Percentiles rank a stretch among this genome's conserved stretches.
These are phyloP conservation scores for Fulica atra DNA, from an alignment of 2,113 vertebrate species.

Conservation along the genomic window DNA sequence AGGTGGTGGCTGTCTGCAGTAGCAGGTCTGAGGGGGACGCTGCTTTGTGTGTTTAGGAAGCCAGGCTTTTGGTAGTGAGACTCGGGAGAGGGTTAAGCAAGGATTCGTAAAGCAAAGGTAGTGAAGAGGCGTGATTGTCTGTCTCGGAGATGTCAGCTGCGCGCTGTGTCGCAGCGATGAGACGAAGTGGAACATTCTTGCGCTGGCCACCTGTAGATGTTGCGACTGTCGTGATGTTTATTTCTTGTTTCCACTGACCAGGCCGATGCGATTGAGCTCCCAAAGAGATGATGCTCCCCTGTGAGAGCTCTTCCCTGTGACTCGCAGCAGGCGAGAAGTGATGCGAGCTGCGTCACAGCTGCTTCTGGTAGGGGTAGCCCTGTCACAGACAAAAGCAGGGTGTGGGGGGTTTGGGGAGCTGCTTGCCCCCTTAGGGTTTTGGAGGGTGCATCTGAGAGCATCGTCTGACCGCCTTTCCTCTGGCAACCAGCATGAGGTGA, in stretches of 20 bases:
- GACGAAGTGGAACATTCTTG: not conserved
- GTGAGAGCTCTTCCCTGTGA: not conserved
- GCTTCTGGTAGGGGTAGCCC: fast-evolving
- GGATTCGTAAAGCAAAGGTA: not conserved
- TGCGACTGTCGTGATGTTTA: fast-evolving
- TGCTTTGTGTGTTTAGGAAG: not conserved
- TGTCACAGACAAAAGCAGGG: not conserved
- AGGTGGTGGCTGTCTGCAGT: fast-evolving
- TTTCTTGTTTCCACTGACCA: not conserved
- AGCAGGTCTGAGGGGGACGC: not conserved
- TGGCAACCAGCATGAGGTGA: not conserved
- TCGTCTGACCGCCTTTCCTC: not conserved
- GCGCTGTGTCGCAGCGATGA: fast-evolving
- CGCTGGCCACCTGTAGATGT: fast-evolving
- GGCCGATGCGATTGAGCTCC: fast-evolving
- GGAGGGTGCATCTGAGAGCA: too few relatives aligned
- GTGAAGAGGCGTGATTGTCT: not conserved
- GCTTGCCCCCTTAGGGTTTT: not conserved
- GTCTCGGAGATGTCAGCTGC: not conserved
- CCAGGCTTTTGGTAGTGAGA: not conserved
- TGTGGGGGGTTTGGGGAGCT: not conserved
- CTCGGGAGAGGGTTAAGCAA: not conserved
- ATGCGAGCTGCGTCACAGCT: not conserved
- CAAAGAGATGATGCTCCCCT: not conserved
- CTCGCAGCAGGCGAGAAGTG: fast-evolving